Base-by-base conservation (phyloP, 2,888 invertebrate genomes). In the Synergus umbraculus region DNA sequence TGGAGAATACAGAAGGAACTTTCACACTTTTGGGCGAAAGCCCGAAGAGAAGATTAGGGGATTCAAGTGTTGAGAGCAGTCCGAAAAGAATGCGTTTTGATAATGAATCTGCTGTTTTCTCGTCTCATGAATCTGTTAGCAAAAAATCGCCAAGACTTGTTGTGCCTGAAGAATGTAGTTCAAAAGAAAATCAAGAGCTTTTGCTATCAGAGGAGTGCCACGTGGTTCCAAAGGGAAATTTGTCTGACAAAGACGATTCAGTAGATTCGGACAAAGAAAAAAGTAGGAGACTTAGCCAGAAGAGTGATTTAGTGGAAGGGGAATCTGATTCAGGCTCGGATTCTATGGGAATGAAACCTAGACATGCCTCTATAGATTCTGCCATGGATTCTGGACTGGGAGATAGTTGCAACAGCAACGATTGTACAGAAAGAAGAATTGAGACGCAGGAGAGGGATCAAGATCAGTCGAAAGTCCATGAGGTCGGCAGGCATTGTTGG, bases 361-460 rank as follows among this genome's bases (percentile, higher is more conserved):
- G 95, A 5, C 95, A 95, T 89, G 93, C 94, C 80, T 95, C 95
- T 0, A 93, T 95, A 80, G 95, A 95, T 86, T 95, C 95, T 0
- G 94, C 94, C 1, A 92, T 95, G 86, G 95, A 95, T 90, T 95
- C 95, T 37, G 95, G 95, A 22, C 94, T 95, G 65, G 94, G 94
- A 1, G 94, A 94, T 37, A 92, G 92, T 78, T 92, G 92, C 80
- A 92, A 92, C 83, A 90, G 91, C 77, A 89, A 90, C 18, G 91
- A 90, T 73, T 91, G 91, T 77, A 85, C 87, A 2, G 90, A 90
- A 12, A 87, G 81, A 44, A 90, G 91, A 81, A 82, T 81, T 43
- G 86, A 85, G 1, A 82, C 82, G 9, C 85, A 85, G 0, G 84
- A 83, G 29, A 82, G 82, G 65, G 79, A 77, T 54, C 82, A 86